Evolutionary conservation across 2,113 vertebrate genomes (phyloP), one percentile per base, ranked within the genome.

Genomic region (Prochilodus magdalenae): DNA sequence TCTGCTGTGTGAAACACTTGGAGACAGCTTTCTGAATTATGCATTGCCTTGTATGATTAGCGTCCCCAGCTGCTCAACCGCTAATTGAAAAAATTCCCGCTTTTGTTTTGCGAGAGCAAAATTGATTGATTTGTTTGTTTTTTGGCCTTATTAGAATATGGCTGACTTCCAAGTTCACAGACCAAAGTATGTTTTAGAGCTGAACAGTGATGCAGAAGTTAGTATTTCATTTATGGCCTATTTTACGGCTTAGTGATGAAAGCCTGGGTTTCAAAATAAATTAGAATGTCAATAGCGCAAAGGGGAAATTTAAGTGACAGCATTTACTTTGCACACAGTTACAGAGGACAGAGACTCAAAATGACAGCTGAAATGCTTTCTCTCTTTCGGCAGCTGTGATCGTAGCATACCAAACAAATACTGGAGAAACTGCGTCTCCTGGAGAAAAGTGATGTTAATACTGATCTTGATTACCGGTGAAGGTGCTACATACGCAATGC

Each of bases 61-160:
- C 51, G 62, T 49, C 75, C 75, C 74, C 81, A 81, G 81, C 36
- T 82, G 75, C 66, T 78, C 59, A 33, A 30, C 40, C 53, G 27
- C 51, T 82, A 88, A 86, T 82, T 82, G 83, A 47, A 75, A 85
- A 81, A 75, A 78, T 4, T 70, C 11, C 24, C 26, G 16, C 47
- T 69, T 85, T 81, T 84, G 75, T 73, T 82, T 74, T 40, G 10
- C 36, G 11, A 18, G 44, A 57, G 51, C 30, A 59, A 86, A 84
- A 75, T 36, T 76, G 82, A 87, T 84, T 51, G 74, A 84, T 83
- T 75, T 76, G 79, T 81, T 82, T 84, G 63, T 69, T 86, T 88
- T 67, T 70, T 55, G 44, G 11, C 27, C 51, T 85, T 77, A 81
- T 83, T 76, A 85, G 72, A 80, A 76, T 72, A 40, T 79, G 59